Evolutionary conservation across 2,888 invertebrate species (phyloP), one percentile per base, ranked within the genome.

Genomic region (Unio pictorum): DNA sequence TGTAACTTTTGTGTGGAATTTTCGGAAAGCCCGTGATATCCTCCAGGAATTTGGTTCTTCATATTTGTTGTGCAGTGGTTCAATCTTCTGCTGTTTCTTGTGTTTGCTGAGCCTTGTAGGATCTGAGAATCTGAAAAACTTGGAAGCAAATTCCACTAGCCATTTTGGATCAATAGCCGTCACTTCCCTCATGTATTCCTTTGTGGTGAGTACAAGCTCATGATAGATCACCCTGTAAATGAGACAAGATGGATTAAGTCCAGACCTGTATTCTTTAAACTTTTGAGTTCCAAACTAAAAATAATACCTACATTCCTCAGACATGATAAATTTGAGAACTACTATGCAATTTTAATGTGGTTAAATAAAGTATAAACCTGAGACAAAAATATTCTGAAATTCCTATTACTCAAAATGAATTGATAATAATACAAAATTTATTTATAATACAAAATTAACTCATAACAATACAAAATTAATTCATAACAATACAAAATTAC

Each of bases 11-110:
- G 88, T 88, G 74, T 90, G 89, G 68, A 90, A 87, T 74, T 89
- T 90, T 77, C 86, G 85, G 84, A 89, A 89, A 23, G 89, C 90
- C 30, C 91, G 83, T 0, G 99, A 99, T 91, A 99, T 99, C 90
- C 99, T 93, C 99, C 99, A 99, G 0, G 98, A 96, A 89, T 99
- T 99, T 0, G 98, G 96, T 89, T 99, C 99, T 90, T 99, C 99
- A 87, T 98, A 99, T 91, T 99, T 99, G 91, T 99, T 99, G 91
- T 97, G 97, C 4, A 99, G 92, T 0, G 99, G 99, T 87, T 99
- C 99, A 76, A 99, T 92, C 75, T 98, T 93, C 92, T 99, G 98
- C 91, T 98, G 98, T 91, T 98, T 98, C 93, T 99, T 99, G 91
- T 98, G 98, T 89, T 98, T 98, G 90, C 98, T 98, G 56, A 99